A percentile compares a stretch with the other conserved stretches of the same genome.
Conservation (phyloP, 2,113 vertebrate species). For the Calyptommatus sinebrachiatus region DNA sequence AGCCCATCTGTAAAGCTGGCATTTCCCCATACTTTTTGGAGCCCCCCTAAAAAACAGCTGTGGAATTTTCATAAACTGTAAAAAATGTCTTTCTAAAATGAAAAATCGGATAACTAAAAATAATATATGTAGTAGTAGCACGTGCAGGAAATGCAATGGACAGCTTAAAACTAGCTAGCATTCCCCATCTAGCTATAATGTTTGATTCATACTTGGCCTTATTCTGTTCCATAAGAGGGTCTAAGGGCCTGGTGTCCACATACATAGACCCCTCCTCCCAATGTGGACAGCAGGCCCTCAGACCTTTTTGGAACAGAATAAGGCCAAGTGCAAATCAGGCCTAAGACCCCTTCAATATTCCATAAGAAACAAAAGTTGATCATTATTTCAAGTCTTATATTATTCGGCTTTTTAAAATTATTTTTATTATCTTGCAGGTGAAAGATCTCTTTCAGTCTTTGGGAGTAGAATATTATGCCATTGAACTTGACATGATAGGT, state of each 20-base stretch:
- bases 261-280: no score
- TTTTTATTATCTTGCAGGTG: constrained; percentile 74
- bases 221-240: no score
- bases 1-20: no score
- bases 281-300: no score
- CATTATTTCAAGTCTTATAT: background rate
- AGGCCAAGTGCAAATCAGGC: no score
- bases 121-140: no score
- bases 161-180: background rate
- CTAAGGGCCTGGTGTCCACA: no score
- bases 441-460: constrained; percentile 88
- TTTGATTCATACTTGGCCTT: background rate
- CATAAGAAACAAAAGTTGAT: background rate
- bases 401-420: background rate
- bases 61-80: background rate
- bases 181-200: background rate
- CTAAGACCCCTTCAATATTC: background rate
- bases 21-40: no score
- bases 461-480: constrained; percentile 75
- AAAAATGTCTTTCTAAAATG: background rate
- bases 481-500: constrained; percentile 91
- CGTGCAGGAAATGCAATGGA: background rate
- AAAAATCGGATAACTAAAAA: no score
- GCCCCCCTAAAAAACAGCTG: background rate
- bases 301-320: no score